Evolutionary conservation across 2,797 vertebrate species (phyloP), one percentile per base, ranked within the genome.

Genomic region (Hippoglossus hippoglossus): DNA sequence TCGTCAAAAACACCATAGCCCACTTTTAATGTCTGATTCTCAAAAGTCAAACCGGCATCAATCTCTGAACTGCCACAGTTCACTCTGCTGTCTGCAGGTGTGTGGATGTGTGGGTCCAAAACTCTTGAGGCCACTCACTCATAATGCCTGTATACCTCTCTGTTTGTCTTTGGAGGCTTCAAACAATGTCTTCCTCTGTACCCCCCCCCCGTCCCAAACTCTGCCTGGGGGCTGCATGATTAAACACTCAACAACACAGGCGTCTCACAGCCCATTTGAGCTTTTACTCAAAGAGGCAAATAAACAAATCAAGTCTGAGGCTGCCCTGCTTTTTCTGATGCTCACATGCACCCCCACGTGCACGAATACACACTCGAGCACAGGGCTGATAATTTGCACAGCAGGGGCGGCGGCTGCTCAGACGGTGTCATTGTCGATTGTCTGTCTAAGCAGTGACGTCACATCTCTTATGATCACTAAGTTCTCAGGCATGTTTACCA

Each of bases 261-360:
- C 34, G 53, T 53, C 82, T 79, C 68, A 59, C 73, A 70, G 55
- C 25, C 68, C 39, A 62, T 83, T 89, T 80, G 58, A 83, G 68
- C 58, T 73, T 76, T 68, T 62, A 57, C 58, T 56, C 9, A 1
- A 47, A 56, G 47, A 59, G 56, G 63, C 53, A 73, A 61, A 75
- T 66, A 73, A 73, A 84, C 75, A 80, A 65, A 76, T 58, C 26
- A 25, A 55, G 34, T 74, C 57, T 58, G 58, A 67, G 44, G 49
- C 25, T 53, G 56, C 68, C 18, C 44, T 46, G 16, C 44, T 46
- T 16, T 16, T 8, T 19, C 34, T 24, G 41, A 67, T 66, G 49
- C 49, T 71, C 61, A 62, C 52, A 19, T 31, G 44, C 67, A 34
- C 53, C n/a, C 63, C 19, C 61, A 62, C 13, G 21, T 62, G 70